Evolutionary conservation across 2,888 invertebrate species (phyloP), one percentile per base, ranked within the genome.

Genomic region (Mactromeris polynyma): DNA sequence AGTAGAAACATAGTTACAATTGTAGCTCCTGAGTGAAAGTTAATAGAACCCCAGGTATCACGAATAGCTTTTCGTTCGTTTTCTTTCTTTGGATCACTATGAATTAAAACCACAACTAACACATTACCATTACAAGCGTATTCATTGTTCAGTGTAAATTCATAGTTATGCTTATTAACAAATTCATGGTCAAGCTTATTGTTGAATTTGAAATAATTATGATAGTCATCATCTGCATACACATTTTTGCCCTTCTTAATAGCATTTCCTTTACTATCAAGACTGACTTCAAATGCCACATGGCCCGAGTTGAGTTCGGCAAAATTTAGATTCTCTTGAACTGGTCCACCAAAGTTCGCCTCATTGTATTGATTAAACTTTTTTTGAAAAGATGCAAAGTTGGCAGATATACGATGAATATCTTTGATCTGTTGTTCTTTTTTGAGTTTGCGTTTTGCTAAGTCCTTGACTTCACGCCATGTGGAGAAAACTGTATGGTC

Each of bases 1-100:
- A 94, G 85, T 31, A 94, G 38, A 78, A 94, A 94, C 26, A 94
- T 26, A 19, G 91, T 85, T n/a, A 86, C 89, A 42, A 93, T 81
- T 19, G 46, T 58, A 7, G 89, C 86, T 1, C 90, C 92, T 19
- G 81, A 80, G 64, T 87, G 83, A 19, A 80, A 78, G 17, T 40
- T 90, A 0, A 94, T 86, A 6, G 90, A 86, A 0, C 91, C 94
- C 94, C 94, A 95, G 0, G 94, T 94, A 4, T 93, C 78, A 19
- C 95, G 89, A 7, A 95, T 94, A 21, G 78, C 78, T 58, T 87
- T 73, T 19, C 95, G 87, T 36, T 90, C 88, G 0, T 87, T 38
- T 0, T 19, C 33, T 80, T 94, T 91, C 14, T 73, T 58, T 42
- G 91, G 84, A n/a, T 93, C 92, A 38, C 93, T 93, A 77, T 94